Evolutionary conservation across 2,113 vertebrate species (phyloP), one percentile per base, ranked within the genome.

Genomic region (Pelecanus crispus): DNA sequence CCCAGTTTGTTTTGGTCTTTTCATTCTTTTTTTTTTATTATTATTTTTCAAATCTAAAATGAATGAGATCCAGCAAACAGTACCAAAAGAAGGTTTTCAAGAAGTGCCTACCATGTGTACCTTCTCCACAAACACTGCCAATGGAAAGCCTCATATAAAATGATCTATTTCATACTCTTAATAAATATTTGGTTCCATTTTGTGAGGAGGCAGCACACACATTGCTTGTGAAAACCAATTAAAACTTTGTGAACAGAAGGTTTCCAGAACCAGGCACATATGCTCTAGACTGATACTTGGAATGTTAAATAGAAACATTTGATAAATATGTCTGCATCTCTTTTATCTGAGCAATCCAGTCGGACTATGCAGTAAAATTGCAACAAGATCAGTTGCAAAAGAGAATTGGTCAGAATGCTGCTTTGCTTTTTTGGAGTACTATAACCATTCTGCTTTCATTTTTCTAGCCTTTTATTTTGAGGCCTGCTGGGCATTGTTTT

Each of bases 171-270:
- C 47, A 19, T 63, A 59, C 22, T 74, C n/a, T 34, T 79, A 84
- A 93, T 81, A 94, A 88, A 91, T 88, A 91, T 75, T 88, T 93
- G 15, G 17, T 61, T 91, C 56, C 17, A 40, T 88, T 88, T 88
- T 49, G 38, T 79, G 56, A 75, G 61, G 52, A 81, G n/a, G 28
- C 55, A 90, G 36, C 40, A 71, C 19, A 87, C 15, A 73, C 36
- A 74, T 63, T 55, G 63, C 47, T 47, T 86, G 24, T 40, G 59
- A 95, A 95, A 91, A 86, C 24, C 24, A 81, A 67, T 52, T 65
- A 28, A 58, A 47, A 14, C 59, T 77, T 40, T 67, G 59, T 3
- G 7, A 91, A 75, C 17, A 40, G 77, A 75, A 92, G 47, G 47
- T 63, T 95, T 96, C 53, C 58, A 89, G 80, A 88, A 75, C 89